Percentiles rank a stretch among this genome's conserved stretches.
These are phyloP conservation scores for Thymelicus sylvestris DNA, from an alignment of 2,888 invertebrate genomes.

Conservation along the genomic window DNA sequence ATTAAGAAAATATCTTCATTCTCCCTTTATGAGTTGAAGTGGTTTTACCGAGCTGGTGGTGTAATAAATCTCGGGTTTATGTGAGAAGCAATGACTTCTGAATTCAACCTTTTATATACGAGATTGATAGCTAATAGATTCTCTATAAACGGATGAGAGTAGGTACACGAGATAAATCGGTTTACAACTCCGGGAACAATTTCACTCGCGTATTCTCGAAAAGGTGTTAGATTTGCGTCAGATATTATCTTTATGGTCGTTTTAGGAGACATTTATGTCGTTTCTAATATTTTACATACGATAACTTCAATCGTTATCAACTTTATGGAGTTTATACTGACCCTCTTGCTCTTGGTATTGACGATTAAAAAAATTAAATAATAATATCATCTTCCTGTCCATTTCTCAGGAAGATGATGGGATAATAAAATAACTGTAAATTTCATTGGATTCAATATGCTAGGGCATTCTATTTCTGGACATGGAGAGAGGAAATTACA, in stretches of 20 bases:
- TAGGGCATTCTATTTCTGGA: no score
- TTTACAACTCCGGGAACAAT: conserved; percentile 27
- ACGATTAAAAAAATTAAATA: no score
- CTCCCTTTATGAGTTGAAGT: conserved; percentile 32
- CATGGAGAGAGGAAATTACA: no score
- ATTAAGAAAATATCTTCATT: conserved; percentile 27
- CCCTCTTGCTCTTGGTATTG: no score
- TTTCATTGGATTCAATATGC: no score
- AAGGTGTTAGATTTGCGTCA: conserved; percentile 14
- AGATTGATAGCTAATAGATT: conserved; percentile 39
- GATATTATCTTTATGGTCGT: conserved; percentile 14
- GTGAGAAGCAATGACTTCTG: conserved; percentile 54
- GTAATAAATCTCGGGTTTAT: conserved; percentile 64
- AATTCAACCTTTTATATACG: conserved; percentile 54
- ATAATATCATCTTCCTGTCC: no score
- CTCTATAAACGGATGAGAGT: conserved; percentile 28
- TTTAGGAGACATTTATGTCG: conserved; percentile 10
- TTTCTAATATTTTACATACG: conserved; percentile 7
- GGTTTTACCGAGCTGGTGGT: conserved; percentile 41
- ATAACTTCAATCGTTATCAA: background rate
- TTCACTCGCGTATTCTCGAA: conserved; percentile 17
- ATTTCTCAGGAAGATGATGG: no score
- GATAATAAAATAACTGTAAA: no score
- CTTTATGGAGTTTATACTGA: background rate
- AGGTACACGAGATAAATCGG: conserved; percentile 24